Evolutionary conservation across 2,888 invertebrate species (phyloP), one percentile per base, ranked within the genome.

Genomic region (Scaeva pyrastri): DNA sequence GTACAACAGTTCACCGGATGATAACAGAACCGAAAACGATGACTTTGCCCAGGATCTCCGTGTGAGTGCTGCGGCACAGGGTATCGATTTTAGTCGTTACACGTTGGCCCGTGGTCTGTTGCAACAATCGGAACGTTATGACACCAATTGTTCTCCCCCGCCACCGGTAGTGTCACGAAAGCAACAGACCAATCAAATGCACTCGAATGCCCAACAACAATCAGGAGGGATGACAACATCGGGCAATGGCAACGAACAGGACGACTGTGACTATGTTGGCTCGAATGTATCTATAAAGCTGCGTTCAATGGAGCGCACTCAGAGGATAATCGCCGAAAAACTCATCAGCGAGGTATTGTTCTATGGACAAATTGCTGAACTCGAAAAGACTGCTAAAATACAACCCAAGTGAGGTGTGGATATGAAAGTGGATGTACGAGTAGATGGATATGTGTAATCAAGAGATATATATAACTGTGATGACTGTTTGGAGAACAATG

Each of bases 291-390:
- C 92, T 23, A 89, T 91, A 80, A 92, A 92, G 70, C 88, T 92
- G 78, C 89, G 92, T 14, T 89, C 91, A 1, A 92, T 92, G 92
- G 92, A 92, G 82, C 91, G 91, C 14, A 91, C 91, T 36, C 92
- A 92, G 86, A 89, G 92, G 79, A 92, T 92, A 77, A 92, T 92
- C 60, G 92, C 92, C 77, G 92, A 92, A 88, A 92, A 92, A 79
- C 90, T 92, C 16, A 92, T 92, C 78, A 90, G 92, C 77, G 92
- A 92, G 89, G 91, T 92, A 81, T 89, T 92, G 75, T 92, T 91
- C 84, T 92, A 90, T 80, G 92, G 92, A 0, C 92, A 92, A 74
- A 91, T 92, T 81, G 92, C 91, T 79, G 92, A 92, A 87, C 90
- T 92, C 86, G 92, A 92, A 77, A 90, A 91, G 31, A 90, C 90